Evolutionary conservation across 2,797 vertebrate genomes (phyloP).

Genomic region (Phoeniculus purpureus): DNA sequence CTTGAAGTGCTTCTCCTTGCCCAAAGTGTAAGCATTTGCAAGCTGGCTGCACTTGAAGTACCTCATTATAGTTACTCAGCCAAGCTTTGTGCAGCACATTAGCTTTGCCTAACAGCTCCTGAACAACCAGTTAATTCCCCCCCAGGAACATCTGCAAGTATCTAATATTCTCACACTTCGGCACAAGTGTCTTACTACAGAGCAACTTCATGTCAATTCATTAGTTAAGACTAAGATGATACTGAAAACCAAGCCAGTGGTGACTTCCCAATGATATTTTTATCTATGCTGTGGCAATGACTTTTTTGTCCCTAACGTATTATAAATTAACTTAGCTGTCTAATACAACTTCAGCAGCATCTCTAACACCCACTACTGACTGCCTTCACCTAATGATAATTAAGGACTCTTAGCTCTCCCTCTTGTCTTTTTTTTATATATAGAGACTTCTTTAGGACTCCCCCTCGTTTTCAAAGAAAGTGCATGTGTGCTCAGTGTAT

Average conservation of each 20-base stretch:
- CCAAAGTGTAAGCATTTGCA: not conserved
- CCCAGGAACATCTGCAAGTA: not conserved
- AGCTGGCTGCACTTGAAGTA: not conserved
- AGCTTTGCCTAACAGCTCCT: not conserved
- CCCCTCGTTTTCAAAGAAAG: not conserved
- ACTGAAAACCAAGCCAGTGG: not conserved
- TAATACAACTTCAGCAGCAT: not conserved
- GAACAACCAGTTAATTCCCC: not conserved
- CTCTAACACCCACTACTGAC: not conserved
- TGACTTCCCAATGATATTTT: not conserved
- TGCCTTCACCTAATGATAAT: not conserved
- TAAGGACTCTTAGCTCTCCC: not conserved
- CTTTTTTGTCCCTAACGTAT: not conserved
- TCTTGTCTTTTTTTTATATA: not conserved
- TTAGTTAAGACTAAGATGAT: not conserved
- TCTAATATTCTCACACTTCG: not conserved
- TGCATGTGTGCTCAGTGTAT: not conserved
- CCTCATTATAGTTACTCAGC: not conserved
- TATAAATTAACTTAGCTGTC: not conserved
- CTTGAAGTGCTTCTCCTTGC: not conserved
- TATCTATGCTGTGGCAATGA: not conserved
- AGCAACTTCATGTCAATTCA: not conserved
- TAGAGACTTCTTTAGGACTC: not conserved
- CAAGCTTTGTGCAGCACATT: not conserved
- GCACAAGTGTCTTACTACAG: not conserved